Evolutionary conservation across 92 coral and sea anemone species (phyloP).

Genomic region (Bergia sp.): DNA sequence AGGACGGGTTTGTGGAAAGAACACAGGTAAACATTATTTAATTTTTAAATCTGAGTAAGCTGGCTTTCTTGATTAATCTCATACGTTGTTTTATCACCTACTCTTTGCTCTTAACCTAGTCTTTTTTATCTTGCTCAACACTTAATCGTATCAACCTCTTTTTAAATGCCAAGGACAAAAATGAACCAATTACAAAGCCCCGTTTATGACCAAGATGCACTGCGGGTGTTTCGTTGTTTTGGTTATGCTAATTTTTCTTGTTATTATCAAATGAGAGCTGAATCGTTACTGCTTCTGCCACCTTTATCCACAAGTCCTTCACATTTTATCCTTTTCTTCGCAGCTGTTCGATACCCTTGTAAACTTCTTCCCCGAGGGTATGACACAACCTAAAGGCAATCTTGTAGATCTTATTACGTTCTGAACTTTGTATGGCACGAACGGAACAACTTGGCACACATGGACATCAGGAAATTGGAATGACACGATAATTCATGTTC

Average conservation of each 20-base stretch:
- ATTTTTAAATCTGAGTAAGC: not conserved
- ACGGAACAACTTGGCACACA: not conserved
- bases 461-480: not conserved
- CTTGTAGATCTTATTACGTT: constrained; percentile 91
- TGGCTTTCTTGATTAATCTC: not conserved
- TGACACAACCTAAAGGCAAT: constrained; percentile 95
- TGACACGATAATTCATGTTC: not conserved
- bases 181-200: too few relatives aligned
- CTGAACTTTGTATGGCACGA: constrained; percentile 30
- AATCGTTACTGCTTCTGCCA: not conserved
- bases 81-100: too few relatives aligned
- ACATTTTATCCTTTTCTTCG: not conserved
- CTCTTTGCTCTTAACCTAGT: too few relatives aligned
- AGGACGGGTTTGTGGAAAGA: constrained; percentile 79
- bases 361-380: constrained; percentile 86
- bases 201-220: too few relatives aligned
- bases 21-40: constrained; percentile 72
- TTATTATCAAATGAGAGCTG: too few relatives aligned
- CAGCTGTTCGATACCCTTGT: constrained; percentile 93
- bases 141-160: too few relatives aligned
- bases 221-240: too few relatives aligned
- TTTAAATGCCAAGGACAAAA: too few relatives aligned
- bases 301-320: not conserved
- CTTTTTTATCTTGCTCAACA: too few relatives aligned
- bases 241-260: too few relatives aligned